A percentile compares a stretch with the other conserved stretches of the same genome.
These are phyloP conservation scores for Actenoides lindsayi DNA, from an alignment of 2,113 vertebrate species.

Conservation along the genomic window DNA sequence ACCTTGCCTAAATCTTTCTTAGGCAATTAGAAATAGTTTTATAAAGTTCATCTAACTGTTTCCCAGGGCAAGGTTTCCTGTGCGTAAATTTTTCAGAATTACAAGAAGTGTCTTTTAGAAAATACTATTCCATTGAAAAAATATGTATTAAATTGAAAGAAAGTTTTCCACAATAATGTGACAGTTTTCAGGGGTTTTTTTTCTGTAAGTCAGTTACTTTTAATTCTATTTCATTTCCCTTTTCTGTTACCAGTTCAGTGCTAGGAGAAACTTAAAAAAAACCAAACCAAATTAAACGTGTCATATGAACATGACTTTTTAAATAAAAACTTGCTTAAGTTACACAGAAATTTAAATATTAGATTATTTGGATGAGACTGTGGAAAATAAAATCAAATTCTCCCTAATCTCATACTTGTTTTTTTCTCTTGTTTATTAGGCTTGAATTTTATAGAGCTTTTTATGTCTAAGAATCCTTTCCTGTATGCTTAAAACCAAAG, in stretches of 20 bases:
- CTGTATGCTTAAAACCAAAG: not conserved
- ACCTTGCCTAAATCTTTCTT: not conserved
- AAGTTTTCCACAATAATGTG: not conserved
- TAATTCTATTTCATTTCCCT: not conserved
- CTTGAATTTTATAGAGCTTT: not conserved
- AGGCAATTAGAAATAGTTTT: not conserved
- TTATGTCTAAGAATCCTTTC: not conserved
- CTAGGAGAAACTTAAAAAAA: not conserved
- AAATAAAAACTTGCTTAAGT: not conserved
- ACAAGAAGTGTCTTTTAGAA: not conserved
- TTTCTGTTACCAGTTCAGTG: not conserved
- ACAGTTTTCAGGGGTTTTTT: not conserved
- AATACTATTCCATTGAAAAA: not conserved
- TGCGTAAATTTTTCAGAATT: not conserved
- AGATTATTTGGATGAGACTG: not conserved
- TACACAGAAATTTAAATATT: not conserved
- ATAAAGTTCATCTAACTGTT: not conserved
- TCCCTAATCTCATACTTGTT: not conserved
- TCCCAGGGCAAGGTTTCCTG: not conserved
- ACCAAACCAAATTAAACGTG: not conserved
- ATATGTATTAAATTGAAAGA: not conserved
- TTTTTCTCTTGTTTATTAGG: not conserved
- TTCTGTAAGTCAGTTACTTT: not conserved
- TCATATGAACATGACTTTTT: not conserved
- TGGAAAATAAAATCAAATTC: not conserved